Evolutionary conservation across 2,797 vertebrate species (phyloP).

Genomic region (Loris lydekkerianus): DNA sequence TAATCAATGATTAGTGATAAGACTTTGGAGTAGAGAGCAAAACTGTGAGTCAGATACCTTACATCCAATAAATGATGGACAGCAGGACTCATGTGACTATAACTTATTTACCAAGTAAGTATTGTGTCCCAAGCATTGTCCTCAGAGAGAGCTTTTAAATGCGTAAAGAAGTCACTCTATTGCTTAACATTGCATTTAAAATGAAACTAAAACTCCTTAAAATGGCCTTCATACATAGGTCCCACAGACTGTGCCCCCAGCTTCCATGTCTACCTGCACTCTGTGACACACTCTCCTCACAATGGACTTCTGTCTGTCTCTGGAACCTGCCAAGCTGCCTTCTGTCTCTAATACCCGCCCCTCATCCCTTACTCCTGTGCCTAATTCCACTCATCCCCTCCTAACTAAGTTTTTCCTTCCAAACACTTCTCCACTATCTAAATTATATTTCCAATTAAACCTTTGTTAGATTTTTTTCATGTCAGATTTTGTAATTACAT

Average conservation of each 20-base stretch:
- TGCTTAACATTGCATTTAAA: slow-evolving; percentile 14
- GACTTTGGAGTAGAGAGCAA: neutral
- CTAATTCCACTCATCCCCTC: neutral
- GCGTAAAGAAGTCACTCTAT: neutral
- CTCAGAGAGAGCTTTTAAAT: neutral
- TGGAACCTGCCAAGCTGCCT: neutral
- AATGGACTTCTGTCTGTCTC: neutral
- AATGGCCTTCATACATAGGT: neutral
- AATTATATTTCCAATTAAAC: slow-evolving; percentile 4
- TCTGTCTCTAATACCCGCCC: neutral
- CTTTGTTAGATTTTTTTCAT: neutral
- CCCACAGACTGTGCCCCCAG: neutral
- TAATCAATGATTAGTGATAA: neutral
- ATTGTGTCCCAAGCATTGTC: neutral
- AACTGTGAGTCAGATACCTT: neutral
- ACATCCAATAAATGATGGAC: neutral
- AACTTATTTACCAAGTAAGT: neutral
- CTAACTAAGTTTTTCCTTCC: neutral
- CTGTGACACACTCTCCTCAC: neutral
- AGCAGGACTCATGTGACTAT: neutral
- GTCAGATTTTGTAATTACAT: neutral
- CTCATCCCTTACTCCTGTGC: neutral
- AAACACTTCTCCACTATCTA: neutral
- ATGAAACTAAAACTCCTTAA: neutral
- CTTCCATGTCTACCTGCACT: neutral